Evolutionary conservation across 1,140 invertebrate species (phyloP).

Genomic region (Aricia agestis): DNA sequence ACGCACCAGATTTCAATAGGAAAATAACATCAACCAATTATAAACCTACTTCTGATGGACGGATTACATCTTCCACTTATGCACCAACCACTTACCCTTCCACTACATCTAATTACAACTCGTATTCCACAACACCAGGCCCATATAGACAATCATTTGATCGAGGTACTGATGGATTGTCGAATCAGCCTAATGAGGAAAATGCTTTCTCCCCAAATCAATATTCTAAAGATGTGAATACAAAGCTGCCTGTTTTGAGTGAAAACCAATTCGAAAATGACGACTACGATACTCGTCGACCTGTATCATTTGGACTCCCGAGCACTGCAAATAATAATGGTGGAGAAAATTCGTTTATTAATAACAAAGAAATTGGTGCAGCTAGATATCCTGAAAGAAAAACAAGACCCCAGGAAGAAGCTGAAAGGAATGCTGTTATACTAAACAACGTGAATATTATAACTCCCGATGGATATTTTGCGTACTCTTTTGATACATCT

Average conservation of each 20-base stretch:
- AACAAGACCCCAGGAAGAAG: slow-evolving; percentile 33
- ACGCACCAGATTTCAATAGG: background rate
- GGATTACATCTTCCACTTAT: background rate
- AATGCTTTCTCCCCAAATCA: slow-evolving; percentile 25
- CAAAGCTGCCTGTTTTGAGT: background rate
- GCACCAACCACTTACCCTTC: background rate
- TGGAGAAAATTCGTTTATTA: background rate
- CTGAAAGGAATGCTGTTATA: slow-evolving; percentile 47
- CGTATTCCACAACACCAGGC: background rate
- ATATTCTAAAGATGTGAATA: slow-evolving; percentile 16
- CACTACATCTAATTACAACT: no score
- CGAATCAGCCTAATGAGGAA: background rate
- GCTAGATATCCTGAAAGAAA: slow-evolving; percentile 34
- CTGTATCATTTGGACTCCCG: background rate
- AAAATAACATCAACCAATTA: background rate
- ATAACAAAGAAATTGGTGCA: background rate
- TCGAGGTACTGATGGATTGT: background rate
- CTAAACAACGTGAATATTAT: slow-evolving; percentile 58
- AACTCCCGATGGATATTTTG: slow-evolving; percentile 75
- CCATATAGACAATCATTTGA: background rate
- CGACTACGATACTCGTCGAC: background rate
- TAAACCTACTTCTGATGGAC: background rate
- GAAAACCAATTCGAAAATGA: background rate
- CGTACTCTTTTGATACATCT: slow-evolving; percentile 79
- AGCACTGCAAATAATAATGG: background rate